A percentile compares a stretch with the other conserved stretches of the same genome.
These are phyloP conservation scores for Hypanus sabinus DNA, from an alignment of 2,113 vertebrate species.

Conservation along the genomic window DNA sequence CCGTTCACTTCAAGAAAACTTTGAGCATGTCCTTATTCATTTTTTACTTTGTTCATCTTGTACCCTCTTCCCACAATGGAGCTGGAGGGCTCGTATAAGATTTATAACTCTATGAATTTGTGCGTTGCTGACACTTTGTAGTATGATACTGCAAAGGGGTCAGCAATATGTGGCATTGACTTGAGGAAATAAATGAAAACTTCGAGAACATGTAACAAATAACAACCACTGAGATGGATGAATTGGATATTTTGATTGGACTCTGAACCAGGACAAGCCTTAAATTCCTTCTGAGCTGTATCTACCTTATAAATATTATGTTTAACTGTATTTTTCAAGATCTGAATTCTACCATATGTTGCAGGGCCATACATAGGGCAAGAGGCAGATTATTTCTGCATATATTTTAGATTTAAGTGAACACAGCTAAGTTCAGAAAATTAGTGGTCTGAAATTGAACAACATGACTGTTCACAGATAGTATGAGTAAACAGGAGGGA, in stretches of 20 bases:
- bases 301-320: not conserved
- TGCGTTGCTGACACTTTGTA: not conserved
- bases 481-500: not conserved
- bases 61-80: no score
- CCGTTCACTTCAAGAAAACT: no score
- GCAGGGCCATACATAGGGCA: no score
- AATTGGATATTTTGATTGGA: not conserved
- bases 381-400: not conserved
- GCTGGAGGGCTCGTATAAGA: no score
- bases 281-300: not conserved
- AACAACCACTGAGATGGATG: not conserved
- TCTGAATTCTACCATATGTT: no score
- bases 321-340: not conserved
- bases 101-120: no score
- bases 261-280: not conserved
- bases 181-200: not conserved
- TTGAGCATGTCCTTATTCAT: no score
- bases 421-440: not conserved
- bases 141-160: not conserved
- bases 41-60: no score
- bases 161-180: not conserved
- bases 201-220: not conserved
- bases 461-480: not conserved
- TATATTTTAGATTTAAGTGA: not conserved
- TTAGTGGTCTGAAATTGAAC: not conserved